A percentile compares a stretch with the other conserved stretches of the same genome.
Evolutionary conservation across 2,113 vertebrate genomes (phyloP).

Genomic region (Pseudolaguvia tuberculata): DNA sequence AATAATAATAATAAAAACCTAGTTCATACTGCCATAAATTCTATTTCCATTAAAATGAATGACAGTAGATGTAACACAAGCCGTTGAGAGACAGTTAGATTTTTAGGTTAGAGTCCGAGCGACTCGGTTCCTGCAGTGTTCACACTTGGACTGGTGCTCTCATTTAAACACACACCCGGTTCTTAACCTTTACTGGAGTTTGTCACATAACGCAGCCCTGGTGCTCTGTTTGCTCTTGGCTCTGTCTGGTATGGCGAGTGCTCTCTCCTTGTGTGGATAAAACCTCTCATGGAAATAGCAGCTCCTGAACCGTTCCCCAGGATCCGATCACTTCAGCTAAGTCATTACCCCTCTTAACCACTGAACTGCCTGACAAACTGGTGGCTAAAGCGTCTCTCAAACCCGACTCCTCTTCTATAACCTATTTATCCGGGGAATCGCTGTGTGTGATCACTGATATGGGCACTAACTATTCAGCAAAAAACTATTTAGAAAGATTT

Average conservation of each 20-base stretch:
- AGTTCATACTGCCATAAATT: not conserved
- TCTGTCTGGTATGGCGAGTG: slow-evolving; percentile 65
- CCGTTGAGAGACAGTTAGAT: slow-evolving; percentile 11
- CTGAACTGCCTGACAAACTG: slow-evolving; percentile 44
- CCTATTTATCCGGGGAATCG: not conserved
- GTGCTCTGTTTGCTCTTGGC: slow-evolving; percentile 51
- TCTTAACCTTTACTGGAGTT: slow-evolving; percentile 46
- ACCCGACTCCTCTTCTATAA: not conserved
- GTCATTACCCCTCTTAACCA: slow-evolving; percentile 58
- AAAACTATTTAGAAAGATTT: not conserved
- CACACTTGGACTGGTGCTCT: slow-evolving; percentile 23
- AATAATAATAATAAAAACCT: too few relatives aligned
- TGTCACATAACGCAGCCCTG: slow-evolving; percentile 35
- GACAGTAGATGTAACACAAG: not conserved
- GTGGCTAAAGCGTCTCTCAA: slow-evolving; percentile 35
- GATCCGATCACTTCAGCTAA: slow-evolving; percentile 57
- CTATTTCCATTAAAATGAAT: slow-evolving; percentile 1
- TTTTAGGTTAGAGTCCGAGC: slow-evolving; percentile 36
- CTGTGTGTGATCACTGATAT: not conserved
- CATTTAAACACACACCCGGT: slow-evolving; percentile 41
- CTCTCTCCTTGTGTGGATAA: slow-evolving; percentile 57
- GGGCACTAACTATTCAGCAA: not conserved
- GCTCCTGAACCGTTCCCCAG: slow-evolving; percentile 56
- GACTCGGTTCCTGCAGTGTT: slow-evolving; percentile 35
- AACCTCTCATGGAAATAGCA: slow-evolving; percentile 65